Conservation (phyloP, 2,797 vertebrate genomes). For the Perdix hodgsoniae region DNA sequence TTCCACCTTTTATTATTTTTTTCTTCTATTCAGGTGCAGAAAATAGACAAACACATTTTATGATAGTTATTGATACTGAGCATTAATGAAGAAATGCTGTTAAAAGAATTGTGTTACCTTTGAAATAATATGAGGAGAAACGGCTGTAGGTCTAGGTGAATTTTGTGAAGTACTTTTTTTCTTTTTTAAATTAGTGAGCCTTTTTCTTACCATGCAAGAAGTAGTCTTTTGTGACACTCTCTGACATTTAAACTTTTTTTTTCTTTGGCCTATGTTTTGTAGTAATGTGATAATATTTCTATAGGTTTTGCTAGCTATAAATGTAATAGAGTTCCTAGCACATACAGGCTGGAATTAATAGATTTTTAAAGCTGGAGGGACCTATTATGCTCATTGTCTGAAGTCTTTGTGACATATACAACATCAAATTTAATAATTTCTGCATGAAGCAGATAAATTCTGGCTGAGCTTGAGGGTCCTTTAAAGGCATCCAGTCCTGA, state of each 20-base stretch:
- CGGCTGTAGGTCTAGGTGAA: background rate
- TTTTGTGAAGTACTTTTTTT: background rate
- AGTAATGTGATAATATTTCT: background rate
- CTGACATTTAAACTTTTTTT: background rate
- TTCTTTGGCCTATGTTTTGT: background rate
- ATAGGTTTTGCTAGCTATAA: constrained; percentile 7
- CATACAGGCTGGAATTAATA: background rate
- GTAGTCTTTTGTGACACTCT: background rate
- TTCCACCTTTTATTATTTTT: background rate
- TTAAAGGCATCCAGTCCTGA: background rate
- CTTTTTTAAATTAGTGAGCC: background rate
- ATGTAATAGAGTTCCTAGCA: constrained; percentile 8
- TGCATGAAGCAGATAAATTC: background rate
- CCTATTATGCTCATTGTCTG: background rate
- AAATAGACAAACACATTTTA: background rate
- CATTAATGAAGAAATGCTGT: background rate
- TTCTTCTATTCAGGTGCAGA: background rate
- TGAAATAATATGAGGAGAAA: background rate
- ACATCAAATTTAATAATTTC: background rate
- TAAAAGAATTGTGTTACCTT: background rate
- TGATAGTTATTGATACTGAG: background rate
- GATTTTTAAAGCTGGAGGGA: constrained; percentile 37
- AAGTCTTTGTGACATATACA: background rate
- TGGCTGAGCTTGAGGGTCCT: background rate
- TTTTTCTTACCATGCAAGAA: background rate